Evolutionary conservation across 2,113 vertebrate genomes (phyloP), one percentile per base, ranked within the genome.

Genomic region (Apaloderma vittatum): DNA sequence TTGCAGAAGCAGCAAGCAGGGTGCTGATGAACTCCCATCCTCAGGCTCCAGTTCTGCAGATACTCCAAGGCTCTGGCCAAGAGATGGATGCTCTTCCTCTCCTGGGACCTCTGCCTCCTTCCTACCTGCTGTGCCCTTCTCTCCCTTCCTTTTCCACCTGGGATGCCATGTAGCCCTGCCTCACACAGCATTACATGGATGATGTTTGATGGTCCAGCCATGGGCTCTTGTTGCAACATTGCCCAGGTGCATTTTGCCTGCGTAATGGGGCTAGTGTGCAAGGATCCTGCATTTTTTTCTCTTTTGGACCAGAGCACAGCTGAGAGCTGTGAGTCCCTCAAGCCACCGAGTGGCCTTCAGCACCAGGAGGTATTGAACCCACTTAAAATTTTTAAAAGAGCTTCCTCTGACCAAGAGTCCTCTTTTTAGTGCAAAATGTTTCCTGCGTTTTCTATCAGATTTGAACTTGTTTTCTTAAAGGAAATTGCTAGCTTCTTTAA

Each of bases 401-500:
- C 11, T 82, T 90, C 22, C 45, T 73, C 20, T 51, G 32, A 63
- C 3, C 72, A 46, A 59, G 48, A 40, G 24, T 23, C 6, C 3
- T 17, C 57, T 58, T 86, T 88, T 66, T 19, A 49, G 32, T 83
- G 59, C 27, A 71, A 88, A 92, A 59, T 16, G 0, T 62, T 74
- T 83, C 32, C 40, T 92, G 46, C 13, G 26, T 90, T 92, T 94
- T 62, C 62, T 49, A 74, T n/a, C n/a, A 83, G 34, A 68, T 80
- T 54, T 68, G 29, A 86, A 57, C 72, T 83, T 84, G 51, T 84
- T 95, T 86, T 84, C 54, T 73, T 43, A 30, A 77, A 61, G 46
- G 86, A 73, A 66, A 71, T 63, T 65, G 83, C 58, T 54, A 77
- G 11, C 23, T 30, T 84, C 48, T 92, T 94, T 67, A 94, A 90